Evolutionary conservation across 2,888 invertebrate genomes (phyloP).

Genomic region (Luperina nickerlii): DNA sequence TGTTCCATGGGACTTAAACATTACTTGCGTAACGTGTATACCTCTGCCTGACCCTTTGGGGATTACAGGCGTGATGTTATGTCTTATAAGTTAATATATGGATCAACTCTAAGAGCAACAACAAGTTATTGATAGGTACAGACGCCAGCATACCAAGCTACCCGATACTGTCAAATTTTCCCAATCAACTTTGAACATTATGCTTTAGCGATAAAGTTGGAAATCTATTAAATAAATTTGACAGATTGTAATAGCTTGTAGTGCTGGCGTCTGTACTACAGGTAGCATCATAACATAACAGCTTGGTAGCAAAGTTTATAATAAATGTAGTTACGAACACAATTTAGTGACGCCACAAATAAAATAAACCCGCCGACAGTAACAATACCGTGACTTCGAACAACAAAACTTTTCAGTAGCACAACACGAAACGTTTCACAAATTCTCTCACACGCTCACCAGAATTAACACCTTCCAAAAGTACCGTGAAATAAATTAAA

Average conservation of each 20-base stretch:
- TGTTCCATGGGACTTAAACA: not conserved
- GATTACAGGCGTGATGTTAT: not conserved
- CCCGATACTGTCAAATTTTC: too few species aligned
- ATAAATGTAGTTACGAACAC: constrained; percentile 23
- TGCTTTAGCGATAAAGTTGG: too few species aligned
- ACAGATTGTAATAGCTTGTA: too few species aligned
- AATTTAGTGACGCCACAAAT: constrained; percentile 38
- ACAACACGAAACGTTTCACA: constrained; percentile 59
- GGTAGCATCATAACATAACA: not conserved
- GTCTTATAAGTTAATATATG: not conserved
- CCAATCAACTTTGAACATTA: too few species aligned
- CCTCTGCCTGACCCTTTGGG: not conserved
- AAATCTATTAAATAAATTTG: too few species aligned
- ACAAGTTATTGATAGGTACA: not conserved
- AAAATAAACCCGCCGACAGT: constrained; percentile 51
- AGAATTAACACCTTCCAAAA: constrained; percentile 51
- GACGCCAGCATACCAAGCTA: too few species aligned
- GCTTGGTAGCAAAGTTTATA: constrained; percentile 5
- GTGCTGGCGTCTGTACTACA: too few species aligned
- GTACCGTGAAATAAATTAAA: constrained; percentile 49
- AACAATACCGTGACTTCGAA: constrained; percentile 61
- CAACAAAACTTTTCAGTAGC: constrained; percentile 61
- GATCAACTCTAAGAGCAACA: not conserved
- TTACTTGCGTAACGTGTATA: not conserved
- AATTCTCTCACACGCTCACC: constrained; percentile 58